These are phyloP conservation scores for Pogonomyrmex californicus DNA, from an alignment of 1,140 invertebrate species.

Conservation along the genomic window DNA sequence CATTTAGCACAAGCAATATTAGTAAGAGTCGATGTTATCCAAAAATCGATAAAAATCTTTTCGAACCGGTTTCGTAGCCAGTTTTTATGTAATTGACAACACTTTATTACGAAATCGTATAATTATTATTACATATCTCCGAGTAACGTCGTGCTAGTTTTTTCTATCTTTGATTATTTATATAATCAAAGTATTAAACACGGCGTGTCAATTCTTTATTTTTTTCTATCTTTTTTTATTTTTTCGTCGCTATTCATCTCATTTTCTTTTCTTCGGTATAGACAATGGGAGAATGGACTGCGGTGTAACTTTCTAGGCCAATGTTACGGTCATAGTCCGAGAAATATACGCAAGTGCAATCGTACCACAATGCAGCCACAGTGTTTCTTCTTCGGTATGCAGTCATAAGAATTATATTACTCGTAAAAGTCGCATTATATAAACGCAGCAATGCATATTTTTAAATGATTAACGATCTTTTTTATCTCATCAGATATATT, in stretches of 20 bases:
- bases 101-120: neutral
- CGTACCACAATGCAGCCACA: constrained; percentile 25
- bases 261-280: neutral
- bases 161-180: constrained; percentile 9
- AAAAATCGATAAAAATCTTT: neutral
- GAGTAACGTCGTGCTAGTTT: neutral
- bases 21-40: neutral
- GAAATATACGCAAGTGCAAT: neutral
- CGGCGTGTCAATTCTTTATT: neutral
- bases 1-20: constrained; percentile 18
- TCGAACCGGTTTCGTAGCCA: neutral
- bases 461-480: neutral
- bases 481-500: neutral
- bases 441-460: neutral
- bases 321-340: constrained; percentile 45
- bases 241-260: neutral
- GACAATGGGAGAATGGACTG: neutral
- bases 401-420: neutral
- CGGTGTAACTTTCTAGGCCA: constrained; percentile 44
- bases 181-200: neutral
- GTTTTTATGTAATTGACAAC: neutral
- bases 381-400: neutral
- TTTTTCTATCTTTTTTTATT: neutral
- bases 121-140: neutral
- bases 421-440: neutral